Base-by-base conservation (phyloP, 2,888 invertebrate genomes). In the Clunio marinus region DNA sequence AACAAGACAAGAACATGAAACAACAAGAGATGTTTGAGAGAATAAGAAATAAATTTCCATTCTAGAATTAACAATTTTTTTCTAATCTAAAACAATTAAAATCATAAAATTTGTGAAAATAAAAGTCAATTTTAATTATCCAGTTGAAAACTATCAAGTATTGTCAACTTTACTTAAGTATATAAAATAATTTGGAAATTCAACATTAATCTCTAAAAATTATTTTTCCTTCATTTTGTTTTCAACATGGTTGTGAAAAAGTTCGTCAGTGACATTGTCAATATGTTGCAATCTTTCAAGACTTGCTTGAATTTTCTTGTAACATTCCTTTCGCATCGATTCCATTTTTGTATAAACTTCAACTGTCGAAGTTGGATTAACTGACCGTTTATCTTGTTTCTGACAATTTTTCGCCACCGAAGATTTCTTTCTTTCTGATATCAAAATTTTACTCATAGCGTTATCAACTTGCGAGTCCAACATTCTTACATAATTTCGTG, bases 41-140 rank as follows among this genome's bases (percentile, higher is more conserved):
- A 20, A 32, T 66, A n/a, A 51, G 25, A 55, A 22, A 28, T 2
- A 66, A 55, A 22, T 55, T 66, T 20, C 66, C 66, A 13, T 66
- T 66, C 22, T n/a, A n/a, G n/a, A n/a, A n/a, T n/a, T n/a, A n/a
- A n/a, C n/a, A n/a, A n/a, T n/a, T n/a, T n/a, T n/a, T n/a, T n/a
- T n/a, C n/a, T n/a, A n/a, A n/a, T n/a, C n/a, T n/a, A n/a, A n/a
- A n/a, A n/a, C n/a, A n/a, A n/a, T n/a, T n/a, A n/a, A n/a, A n/a
- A n/a, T n/a, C n/a, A n/a, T n/a, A n/a, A n/a, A n/a, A n/a, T n/a
- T n/a, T n/a, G n/a, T n/a, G n/a, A n/a, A n/a, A n/a, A n/a, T n/a
- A n/a, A n/a, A n/a, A n/a, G 35, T 32, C 35, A 13, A 13, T 32
- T 32, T 5, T 32, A 13, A 32, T n/a, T n/a, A 32, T 32, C 13